Percentiles rank a stretch among this genome's conserved stretches.
Conservation (phyloP, 2,797 vertebrate genomes). For the Girardinus metallicus region DNA sequence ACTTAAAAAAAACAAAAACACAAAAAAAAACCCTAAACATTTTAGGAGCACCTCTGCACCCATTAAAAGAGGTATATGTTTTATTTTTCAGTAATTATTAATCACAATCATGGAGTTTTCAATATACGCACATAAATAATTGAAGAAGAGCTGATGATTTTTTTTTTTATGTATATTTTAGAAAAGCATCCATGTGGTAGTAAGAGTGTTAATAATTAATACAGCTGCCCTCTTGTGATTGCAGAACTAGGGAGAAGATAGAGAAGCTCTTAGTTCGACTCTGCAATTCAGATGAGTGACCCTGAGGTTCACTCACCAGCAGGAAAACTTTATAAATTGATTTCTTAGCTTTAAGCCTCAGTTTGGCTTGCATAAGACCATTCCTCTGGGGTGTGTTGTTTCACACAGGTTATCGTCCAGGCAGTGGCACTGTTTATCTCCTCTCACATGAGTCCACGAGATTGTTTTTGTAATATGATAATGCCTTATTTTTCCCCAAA, state of each 20-base stretch:
- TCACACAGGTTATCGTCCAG: conserved; percentile 68
- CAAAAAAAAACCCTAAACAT: not conserved
- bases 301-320: conserved; percentile 32
- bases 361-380: conserved; percentile 46
- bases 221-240: conserved; percentile 34
- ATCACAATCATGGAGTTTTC: not conserved
- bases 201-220: conserved; percentile 32
- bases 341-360: conserved; percentile 67
- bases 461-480: conserved; percentile 69
- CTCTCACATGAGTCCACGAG: conserved; percentile 46
- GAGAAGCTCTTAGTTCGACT: conserved; percentile 32
- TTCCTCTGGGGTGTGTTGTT: conserved; percentile 69
- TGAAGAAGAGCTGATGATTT: conserved; percentile 13
- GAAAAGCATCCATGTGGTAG: not conserved
- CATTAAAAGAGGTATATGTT: not conserved
- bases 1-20: not conserved
- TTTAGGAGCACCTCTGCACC: not conserved
- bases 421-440: conserved; percentile 47
- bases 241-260: conserved; percentile 22
- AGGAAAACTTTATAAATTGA: conserved; percentile 44
- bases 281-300: conserved; percentile 46
- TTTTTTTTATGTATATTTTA: not conserved
- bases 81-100: not conserved
- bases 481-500: conserved; percentile 58
- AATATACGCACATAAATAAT: not conserved